Evolutionary conservation across 2,888 invertebrate species (phyloP), one percentile per base, ranked within the genome.

Genomic region (Dynastes maya): DNA sequence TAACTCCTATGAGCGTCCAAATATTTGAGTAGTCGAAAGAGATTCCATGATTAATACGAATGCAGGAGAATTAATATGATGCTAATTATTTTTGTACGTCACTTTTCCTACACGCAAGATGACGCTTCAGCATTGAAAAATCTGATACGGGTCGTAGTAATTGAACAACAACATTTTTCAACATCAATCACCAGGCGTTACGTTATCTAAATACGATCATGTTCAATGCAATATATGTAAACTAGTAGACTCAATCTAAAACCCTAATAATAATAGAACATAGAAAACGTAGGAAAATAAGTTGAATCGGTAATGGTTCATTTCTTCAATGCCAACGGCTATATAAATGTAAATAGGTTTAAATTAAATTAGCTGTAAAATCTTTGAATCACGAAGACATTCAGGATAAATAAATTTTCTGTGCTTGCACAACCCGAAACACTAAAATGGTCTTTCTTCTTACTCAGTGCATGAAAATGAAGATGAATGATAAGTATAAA

Each of bases 21-120:
- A 68, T 68, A 68, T 68, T 68, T 68, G 29, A 13, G 22, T 2
- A 68, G 68, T 9, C 49, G 9, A 49, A 49, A 16, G 13, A 68
- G 68, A 68, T 51, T 63, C 63, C 63, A 63, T 68, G 68, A 68
- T 68, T 68, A 68, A 68, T 68, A 40, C 9, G 13, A 63, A 63
- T 32, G 63, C 9, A 32, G 29, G 32, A 11, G 11, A 32, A 63
- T 63, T 63, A 29, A 63, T 63, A 63, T 13, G 27, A 63, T 32
- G 5, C 32, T 63, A 63, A 63, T 63, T 63, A 63, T 63, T 32
- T 32, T n/a, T 63, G 63, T 32, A 32, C 63, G 29, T 32, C 63
- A 63, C 29, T 32, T 63, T 32, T 63, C 29, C 63, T 11, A 32
- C 27, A 32, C 32, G 11, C 63, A 29, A 63, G 13, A 32, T 63